These are phyloP conservation scores for Carassius auratus DNA, from an alignment of 2,113 vertebrate species.

Conservation along the genomic window DNA sequence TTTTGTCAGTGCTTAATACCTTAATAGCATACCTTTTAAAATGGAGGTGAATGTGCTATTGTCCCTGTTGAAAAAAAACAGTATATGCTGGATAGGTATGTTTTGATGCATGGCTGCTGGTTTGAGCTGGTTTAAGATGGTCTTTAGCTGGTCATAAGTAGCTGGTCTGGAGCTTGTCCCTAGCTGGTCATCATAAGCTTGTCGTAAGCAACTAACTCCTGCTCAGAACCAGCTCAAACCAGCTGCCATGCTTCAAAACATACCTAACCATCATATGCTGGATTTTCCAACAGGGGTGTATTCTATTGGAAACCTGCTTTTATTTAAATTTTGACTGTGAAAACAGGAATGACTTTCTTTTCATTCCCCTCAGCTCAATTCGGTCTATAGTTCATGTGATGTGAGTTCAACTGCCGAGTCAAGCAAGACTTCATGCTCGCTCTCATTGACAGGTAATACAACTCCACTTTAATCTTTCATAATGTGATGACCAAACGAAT, in stretches of 20 bases:
- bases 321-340: background rate
- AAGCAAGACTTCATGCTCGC: conserved; percentile 58
- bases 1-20: background rate
- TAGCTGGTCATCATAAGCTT: no score
- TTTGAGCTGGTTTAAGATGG: no score
- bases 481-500: background rate
- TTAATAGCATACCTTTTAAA: background rate
- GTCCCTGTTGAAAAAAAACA: no score
- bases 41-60: background rate
- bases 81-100: no score
- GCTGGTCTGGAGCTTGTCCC: no score
- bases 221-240: no score
- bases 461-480: background rate
- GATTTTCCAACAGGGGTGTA: background rate
- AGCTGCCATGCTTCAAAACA: no score
- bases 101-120: no score
- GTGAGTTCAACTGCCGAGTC: conserved; percentile 46
- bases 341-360: background rate
- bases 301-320: background rate
- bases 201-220: no score
- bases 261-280: no score
- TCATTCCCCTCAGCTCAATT: conserved; percentile 57
- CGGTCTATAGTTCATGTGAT: conserved; percentile 43
- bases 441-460: conserved; percentile 72
- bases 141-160: no score